Percentiles rank a stretch among this genome's conserved stretches.
Evolutionary conservation across 2,113 vertebrate species (phyloP).

Genomic region (Corythornis madagascariensis): DNA sequence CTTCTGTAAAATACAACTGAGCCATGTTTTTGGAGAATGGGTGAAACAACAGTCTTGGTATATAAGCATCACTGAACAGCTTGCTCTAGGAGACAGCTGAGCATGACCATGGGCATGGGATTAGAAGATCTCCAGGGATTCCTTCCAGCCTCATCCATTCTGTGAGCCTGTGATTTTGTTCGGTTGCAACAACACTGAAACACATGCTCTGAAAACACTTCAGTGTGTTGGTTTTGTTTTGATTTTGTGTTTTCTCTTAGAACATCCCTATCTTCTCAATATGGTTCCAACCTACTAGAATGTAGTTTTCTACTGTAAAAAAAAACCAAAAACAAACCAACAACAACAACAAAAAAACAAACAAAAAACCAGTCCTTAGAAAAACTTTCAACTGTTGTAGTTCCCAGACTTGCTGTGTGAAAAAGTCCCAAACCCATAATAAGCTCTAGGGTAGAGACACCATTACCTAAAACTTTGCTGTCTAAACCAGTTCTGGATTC

Average conservation of each 20-base stretch:
- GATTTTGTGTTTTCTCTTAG: not conserved
- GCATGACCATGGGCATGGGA: not conserved
- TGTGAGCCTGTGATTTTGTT: not conserved
- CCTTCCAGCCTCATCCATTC: not conserved
- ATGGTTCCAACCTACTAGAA: not conserved
- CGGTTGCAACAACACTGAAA: not conserved
- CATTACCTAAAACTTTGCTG: not conserved
- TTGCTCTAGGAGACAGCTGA: not conserved
- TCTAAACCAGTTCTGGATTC: not conserved
- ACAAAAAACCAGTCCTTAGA: not conserved
- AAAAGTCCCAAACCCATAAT: not conserved
- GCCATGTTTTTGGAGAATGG: not conserved
- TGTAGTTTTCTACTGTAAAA: not conserved
- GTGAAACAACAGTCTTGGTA: not conserved
- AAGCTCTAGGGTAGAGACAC: not conserved
- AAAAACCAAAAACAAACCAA: too few species aligned
- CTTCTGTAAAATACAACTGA: not conserved
- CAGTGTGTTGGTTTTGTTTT: not conserved
- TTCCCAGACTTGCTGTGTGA: not conserved
- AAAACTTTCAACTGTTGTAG: not conserved
- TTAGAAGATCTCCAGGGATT: not conserved
- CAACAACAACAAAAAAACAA: too few species aligned
- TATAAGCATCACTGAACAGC: not conserved
- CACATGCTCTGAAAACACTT: not conserved
- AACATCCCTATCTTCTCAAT: not conserved